Base-by-base conservation (phyloP, 2,797 vertebrate species). In the Syndactyla subalaris region DNA sequence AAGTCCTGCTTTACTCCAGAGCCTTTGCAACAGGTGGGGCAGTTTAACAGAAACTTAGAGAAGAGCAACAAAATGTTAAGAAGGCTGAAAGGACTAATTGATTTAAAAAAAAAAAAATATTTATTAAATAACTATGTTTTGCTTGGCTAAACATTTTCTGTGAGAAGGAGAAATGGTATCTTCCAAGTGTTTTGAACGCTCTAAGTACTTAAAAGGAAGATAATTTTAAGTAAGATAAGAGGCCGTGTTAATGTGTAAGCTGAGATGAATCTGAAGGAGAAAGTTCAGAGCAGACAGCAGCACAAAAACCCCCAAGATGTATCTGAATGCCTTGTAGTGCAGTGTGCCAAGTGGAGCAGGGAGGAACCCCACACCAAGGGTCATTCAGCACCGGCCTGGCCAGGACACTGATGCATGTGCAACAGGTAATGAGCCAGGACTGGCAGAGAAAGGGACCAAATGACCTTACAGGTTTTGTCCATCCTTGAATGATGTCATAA, bases 1-100 rank as follows among this genome's bases (percentile, higher is more conserved):
- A 39, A 76, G 45, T 59, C 27, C 45, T 73, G 55, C 52, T 84
- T 52, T 82, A 41, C 52, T 87, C 77, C 24, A 67, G 57, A 49
- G 41, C 49, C 32, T 81, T 70, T 85, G 88, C 91, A 93, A 74
- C 78, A 95, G 89, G 96, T 96, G 58, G 43, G n/a, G 43, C 51
- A 91, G 63, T 45, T 74, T 84, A 65, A 13, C 27, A 84, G 75
- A 65, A 87, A 62, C 48, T 86, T 59, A 65, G 23, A 70, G 71
- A 73, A 87, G 72, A 85, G 29, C 54, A 92, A 27, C 54, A 76
- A 85, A 75, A 57, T 62, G 24, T 75, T 89, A 61, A 65, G 38
- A 61, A 88, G 77, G n/a, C 58, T 90, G 89, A 71, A 67, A 41
- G 32, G n/a, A 63, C 20, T 86, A 79, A 80, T 3, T 63, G 48